Base-by-base conservation (phyloP, 2,797 vertebrate species). In the Leptodactylus fallax region DNA sequence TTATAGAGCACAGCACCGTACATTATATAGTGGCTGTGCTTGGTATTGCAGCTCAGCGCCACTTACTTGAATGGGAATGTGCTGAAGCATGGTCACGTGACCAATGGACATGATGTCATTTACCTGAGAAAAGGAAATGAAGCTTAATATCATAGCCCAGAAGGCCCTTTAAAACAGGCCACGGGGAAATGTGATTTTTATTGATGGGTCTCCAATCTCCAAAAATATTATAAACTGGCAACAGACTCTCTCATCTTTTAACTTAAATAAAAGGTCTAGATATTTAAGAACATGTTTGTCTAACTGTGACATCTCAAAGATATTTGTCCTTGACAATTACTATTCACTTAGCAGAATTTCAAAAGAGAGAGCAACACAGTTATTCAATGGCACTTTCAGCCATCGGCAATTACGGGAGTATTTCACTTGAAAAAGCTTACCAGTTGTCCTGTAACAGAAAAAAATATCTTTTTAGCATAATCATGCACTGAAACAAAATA, bases 401-500 rank as follows among this genome's bases (percentile, higher is more conserved):
- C 60, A 69, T 69, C 53, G 55, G 13, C 76, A 86, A 23, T 63
- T 4, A 36, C 9, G n/a, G n/a, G 2, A 55, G 67, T 69, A 53
- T 86, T 53, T 69, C 8, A n/a, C 19, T 74, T 60, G 19, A 60
- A 56, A 55, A 58, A 17, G 45, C 25, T 78, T 16, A 65, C 21
- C 19, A 13, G 36, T 86, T 79, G 53, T 36, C 23, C 14, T 69
- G 5, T 63, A n/a, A 85, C 47, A 63, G n/a, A 85, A 79, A 56
- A n/a, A 79, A 45, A 60, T n/a, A 79, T 79, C 78, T 19, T 53
- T 23, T 53, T 51, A 79, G 36, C 14, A 79, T 72, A 49, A n/a
- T 81, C 13, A 61, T 77, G n/a, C 5, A 13, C 81, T 87, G 88
- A 0, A 96, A 94, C 93, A 95, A n/a, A 95, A 94, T 93, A 93